Conservation (phyloP, 2,888 invertebrate species). For the Coenonympha arcania region DNA sequence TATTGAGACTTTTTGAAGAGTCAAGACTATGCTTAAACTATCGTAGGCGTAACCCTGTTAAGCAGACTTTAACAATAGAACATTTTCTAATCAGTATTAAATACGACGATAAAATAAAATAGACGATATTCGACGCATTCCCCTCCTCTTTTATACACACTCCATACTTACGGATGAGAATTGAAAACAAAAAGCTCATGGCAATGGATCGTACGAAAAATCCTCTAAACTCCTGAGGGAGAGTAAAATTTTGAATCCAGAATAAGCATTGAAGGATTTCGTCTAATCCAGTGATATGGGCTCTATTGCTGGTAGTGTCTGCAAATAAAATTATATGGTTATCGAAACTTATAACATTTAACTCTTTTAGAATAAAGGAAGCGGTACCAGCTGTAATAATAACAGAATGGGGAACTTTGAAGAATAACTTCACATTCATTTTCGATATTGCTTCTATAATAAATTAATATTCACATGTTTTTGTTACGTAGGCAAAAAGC, state of each 20-base stretch:
- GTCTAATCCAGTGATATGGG: neutral
- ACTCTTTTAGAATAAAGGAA: no score
- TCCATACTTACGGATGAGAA: conserved; percentile 20
- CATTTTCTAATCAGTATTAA: conserved; percentile 16
- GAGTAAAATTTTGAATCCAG: conserved; percentile 15
- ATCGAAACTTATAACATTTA: neutral
- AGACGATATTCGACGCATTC: conserved; percentile 9
- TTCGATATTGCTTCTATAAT: no score
- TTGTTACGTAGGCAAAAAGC: no score
- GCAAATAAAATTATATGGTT: neutral
- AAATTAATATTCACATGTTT: no score
- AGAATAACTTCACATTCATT: no score
- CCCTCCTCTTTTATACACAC: conserved; percentile 18
- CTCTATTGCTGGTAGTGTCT: neutral
- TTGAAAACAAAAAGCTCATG: conserved; percentile 14
- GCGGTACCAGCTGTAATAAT: no score
- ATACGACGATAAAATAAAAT: conserved; percentile 11
- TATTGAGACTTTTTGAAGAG: no score
- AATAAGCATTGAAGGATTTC: conserved; percentile 1
- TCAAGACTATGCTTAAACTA: no score
- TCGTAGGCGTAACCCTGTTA: conserved; percentile 11
- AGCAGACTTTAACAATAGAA: neutral
- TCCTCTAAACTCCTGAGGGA: conserved; percentile 14
- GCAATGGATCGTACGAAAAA: conserved; percentile 18
- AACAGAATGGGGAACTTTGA: no score